Conservation (phyloP, 2,797 vertebrate species). For the Hyperoplus immaculatus region DNA sequence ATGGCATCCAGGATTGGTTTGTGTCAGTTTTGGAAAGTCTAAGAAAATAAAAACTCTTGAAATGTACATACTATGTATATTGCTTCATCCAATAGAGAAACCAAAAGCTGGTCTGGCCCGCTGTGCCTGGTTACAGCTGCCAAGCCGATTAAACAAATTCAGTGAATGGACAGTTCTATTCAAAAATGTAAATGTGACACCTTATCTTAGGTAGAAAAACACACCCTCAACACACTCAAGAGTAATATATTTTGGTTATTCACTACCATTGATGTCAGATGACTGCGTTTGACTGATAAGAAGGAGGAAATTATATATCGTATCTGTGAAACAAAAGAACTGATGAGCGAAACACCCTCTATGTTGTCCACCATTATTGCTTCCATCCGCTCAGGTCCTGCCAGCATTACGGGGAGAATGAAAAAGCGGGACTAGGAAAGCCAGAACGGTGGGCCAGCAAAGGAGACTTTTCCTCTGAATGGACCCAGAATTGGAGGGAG, state of each 20-base stretch:
- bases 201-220: neutral
- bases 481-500: slow-evolving; percentile 20
- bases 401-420: slow-evolving; percentile 20
- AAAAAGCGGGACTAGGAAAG: slow-evolving; percentile 8
- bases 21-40: neutral
- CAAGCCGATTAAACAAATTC: neutral
- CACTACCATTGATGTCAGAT: slow-evolving; percentile 17
- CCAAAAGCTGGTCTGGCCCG: neutral
- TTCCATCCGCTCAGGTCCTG: slow-evolving; percentile 15
- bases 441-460: slow-evolving; percentile 11
- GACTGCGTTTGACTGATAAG: slow-evolving; percentile 12
- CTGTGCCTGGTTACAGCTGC: slow-evolving; percentile 2
- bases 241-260: slow-evolving; percentile 18
- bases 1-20: neutral
- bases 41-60: neutral
- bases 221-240: neutral
- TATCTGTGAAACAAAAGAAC: slow-evolving; percentile 28
- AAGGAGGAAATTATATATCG: slow-evolving; percentile 1
- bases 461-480: slow-evolving; percentile 17
- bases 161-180: neutral
- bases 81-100: slow-evolving; percentile 1
- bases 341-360: slow-evolving; percentile 1
- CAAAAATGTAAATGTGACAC: neutral
- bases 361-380: slow-evolving; percentile 22
- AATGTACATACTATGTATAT: neutral